Percentiles rank a stretch among this genome's conserved stretches.
phyloP scores from a whole-genome alignment of 2,797 vertebrate species.

The Spheniscus humboldti region DNA sequence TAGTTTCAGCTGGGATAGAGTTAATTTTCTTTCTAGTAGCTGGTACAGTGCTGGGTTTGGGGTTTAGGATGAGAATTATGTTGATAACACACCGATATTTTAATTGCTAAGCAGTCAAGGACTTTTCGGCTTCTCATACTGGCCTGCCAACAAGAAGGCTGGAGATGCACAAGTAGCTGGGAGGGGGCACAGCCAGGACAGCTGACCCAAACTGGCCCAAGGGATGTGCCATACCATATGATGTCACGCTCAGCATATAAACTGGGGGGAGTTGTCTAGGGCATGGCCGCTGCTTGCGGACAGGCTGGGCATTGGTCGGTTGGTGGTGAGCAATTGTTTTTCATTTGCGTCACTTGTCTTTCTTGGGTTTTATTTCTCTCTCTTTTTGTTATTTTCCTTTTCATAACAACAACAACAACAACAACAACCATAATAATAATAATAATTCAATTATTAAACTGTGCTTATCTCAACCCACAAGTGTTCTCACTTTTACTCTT shows the following conservation, averaged over 20 bases:
- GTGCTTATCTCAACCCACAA: not conserved
- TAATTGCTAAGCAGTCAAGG: not conserved
- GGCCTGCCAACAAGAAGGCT: not conserved
- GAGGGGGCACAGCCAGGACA: not conserved
- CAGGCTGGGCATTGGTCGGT: not conserved
- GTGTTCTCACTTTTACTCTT: not conserved
- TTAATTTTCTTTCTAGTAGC: not conserved
- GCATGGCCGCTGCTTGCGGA: accelerated
- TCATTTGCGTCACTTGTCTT: not conserved
- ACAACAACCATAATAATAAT: too few relatives aligned
- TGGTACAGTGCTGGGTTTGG: not conserved
- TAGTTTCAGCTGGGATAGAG: not conserved
- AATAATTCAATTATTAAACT: not conserved
- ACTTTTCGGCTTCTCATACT: not conserved
- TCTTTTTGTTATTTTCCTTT: not conserved
- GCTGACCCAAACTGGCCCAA: not conserved
- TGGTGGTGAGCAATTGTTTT: not conserved
- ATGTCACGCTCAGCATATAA: not conserved
- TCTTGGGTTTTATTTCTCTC: not conserved
- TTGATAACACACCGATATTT: not conserved
- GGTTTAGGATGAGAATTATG: not conserved
- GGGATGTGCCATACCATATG: not conserved
- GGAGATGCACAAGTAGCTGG: not conserved
- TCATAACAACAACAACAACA: not conserved
- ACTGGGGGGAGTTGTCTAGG: not conserved